Conservation (phyloP, 2,888 invertebrate genomes). For the Lasioglossum malachurum region DNA sequence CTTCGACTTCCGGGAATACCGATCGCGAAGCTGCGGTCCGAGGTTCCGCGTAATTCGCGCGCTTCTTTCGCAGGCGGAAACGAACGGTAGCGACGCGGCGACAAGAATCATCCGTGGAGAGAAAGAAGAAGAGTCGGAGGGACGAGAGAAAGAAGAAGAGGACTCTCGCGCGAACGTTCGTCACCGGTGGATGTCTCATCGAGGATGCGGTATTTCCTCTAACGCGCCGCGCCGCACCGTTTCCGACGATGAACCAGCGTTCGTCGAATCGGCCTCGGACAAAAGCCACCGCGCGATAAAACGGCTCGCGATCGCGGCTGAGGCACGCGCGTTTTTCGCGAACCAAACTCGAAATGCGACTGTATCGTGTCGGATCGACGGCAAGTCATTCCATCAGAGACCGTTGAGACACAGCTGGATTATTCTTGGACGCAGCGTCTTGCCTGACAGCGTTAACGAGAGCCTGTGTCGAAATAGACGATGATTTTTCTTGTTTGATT, state of each 20-base stretch:
- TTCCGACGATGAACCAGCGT: constrained; percentile 62
- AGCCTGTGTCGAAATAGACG: no score
- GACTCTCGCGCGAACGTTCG: constrained; percentile 41
- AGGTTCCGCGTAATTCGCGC: constrained; percentile 70
- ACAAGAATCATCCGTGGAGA: not conserved
- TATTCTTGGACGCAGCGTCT: no score
- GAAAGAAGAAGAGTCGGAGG: not conserved
- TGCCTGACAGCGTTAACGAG: no score
- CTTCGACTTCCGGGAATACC: constrained; percentile 72
- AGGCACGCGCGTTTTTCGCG: constrained; percentile 15
- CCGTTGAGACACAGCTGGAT: not conserved
- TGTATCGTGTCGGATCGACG: not conserved
- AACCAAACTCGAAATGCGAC: not conserved
- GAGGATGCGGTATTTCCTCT: constrained; percentile 69
- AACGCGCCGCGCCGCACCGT: constrained; percentile 45
- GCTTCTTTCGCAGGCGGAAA: not conserved
- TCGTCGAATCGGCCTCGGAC: constrained; percentile 66
- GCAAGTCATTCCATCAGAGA: not conserved
- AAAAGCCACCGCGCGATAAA: constrained; percentile 24
- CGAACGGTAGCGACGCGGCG: not conserved
- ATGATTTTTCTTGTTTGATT: no score
- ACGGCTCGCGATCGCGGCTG: not conserved
- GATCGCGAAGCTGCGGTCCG: constrained; percentile 61
- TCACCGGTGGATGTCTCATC: constrained; percentile 66
- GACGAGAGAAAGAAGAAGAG: constrained; percentile 17